These are phyloP conservation scores for Pongo pygmaeus DNA, from an alignment of 2,113 vertebrate species.

Conservation along the genomic window DNA sequence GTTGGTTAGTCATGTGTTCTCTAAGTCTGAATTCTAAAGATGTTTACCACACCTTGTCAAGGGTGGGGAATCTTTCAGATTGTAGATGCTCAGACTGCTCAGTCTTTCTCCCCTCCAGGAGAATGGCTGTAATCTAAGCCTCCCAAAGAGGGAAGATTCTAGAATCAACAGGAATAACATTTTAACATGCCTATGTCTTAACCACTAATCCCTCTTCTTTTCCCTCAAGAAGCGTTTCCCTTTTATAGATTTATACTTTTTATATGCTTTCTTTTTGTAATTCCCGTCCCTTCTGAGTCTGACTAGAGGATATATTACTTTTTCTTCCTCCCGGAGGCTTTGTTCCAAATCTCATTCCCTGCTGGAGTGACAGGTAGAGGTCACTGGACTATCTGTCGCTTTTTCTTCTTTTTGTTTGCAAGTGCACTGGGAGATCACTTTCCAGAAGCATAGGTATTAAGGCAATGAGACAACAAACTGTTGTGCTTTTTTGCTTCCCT, in stretches of 20 bases:
- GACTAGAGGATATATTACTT: background rate
- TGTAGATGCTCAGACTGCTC: background rate
- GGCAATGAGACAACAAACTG: background rate
- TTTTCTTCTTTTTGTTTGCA: conserved; percentile 49
- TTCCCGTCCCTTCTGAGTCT: background rate
- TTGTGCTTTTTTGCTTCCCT: conserved; percentile 21
- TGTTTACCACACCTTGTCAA: conserved; percentile 9
- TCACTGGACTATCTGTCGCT: conserved; percentile 47
- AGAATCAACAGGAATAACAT: background rate
- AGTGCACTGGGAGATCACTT: conserved; percentile 61
- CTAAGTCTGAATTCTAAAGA: conserved; percentile 61
- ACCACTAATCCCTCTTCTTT: conserved; percentile 3
- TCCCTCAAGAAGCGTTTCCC: background rate
- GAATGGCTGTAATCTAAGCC: background rate
- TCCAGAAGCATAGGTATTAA: conserved; percentile 51
- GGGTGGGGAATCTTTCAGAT: background rate
- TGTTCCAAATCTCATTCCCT: conserved; percentile 19
- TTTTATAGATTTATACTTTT: background rate
- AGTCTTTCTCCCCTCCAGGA: background rate
- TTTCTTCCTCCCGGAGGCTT: conserved; percentile 38
- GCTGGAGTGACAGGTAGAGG: background rate
- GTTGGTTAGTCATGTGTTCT: conserved; percentile 80
- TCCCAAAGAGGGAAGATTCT: background rate
- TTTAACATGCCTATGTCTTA: conserved; percentile 35
- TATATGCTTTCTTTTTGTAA: conserved; percentile 33